Conservation (phyloP, 2,888 invertebrate species). For the Sycophila texana region DNA sequence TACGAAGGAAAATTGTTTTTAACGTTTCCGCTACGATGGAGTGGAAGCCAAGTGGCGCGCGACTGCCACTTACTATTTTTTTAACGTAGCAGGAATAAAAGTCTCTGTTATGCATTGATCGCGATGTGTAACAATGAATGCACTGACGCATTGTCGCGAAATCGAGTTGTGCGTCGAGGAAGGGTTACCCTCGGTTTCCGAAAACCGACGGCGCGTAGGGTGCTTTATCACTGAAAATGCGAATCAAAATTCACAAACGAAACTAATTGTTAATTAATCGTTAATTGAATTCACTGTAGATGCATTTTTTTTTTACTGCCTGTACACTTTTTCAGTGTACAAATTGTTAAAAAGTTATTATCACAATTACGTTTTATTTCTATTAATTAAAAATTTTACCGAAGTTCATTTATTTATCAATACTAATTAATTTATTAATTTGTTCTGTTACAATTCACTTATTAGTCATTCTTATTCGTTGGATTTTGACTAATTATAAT, state of each 20-base stretch:
- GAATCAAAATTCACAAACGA: conserved; percentile 31
- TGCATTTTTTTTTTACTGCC: too few species aligned
- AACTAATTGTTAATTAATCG: background rate
- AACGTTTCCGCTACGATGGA: too few species aligned
- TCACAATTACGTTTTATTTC: too few species aligned
- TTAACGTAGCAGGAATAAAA: background rate
- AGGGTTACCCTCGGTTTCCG: conserved; percentile 4
- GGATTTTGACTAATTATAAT: too few species aligned
- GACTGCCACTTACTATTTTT: conserved; percentile 2
- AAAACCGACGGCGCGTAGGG: background rate
- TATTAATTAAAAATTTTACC: too few species aligned
- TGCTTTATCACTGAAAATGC: conserved; percentile 6
- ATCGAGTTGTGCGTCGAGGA: background rate
- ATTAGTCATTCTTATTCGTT: too few species aligned
- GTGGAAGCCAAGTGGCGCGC: conserved; percentile 16
- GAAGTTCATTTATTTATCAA: too few species aligned
- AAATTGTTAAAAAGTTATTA: too few species aligned
- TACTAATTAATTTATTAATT: too few species aligned
- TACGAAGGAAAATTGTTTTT: background rate
- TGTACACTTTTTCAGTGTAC: too few species aligned
- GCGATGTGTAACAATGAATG: conserved; percentile 4
- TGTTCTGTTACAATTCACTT: too few species aligned
- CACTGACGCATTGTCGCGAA: background rate
- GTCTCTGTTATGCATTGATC: background rate
- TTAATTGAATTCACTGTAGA: too few species aligned